Conservation (phyloP, 2,113 vertebrate species). For the Aramus guarauna region DNA sequence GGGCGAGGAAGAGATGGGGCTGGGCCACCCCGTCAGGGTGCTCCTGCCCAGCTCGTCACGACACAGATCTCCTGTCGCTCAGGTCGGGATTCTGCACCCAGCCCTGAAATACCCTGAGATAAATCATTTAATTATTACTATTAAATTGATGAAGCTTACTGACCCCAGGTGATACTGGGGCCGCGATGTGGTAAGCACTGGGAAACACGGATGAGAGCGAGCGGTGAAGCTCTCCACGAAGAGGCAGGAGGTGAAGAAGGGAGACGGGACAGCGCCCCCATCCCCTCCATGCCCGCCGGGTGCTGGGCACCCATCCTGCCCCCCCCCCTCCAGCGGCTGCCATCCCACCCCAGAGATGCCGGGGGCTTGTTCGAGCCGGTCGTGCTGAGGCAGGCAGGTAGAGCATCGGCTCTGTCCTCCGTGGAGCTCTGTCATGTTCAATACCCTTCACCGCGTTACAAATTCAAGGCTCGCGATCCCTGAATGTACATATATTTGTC, state of each 20-base stretch:
- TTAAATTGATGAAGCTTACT: fast-evolving
- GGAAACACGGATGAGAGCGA: fast-evolving
- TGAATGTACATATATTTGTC: slow-evolving; percentile 32
- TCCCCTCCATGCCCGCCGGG: background rate
- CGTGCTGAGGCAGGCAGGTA: background rate
- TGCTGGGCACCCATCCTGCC: background rate
- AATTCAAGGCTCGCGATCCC: background rate
- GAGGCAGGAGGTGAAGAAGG: background rate
- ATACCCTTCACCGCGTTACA: background rate
- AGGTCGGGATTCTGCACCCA: fast-evolving
- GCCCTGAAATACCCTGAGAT: background rate
- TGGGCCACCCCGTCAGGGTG: background rate
- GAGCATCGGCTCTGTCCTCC: background rate
- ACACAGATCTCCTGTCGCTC: background rate
- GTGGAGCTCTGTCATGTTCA: slow-evolving; percentile 19
- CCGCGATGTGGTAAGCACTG: fast-evolving
- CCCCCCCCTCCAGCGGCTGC: fast-evolving
- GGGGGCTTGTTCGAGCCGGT: fast-evolving
- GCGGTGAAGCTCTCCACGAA: background rate
- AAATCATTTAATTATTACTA: background rate
- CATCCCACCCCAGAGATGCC: background rate
- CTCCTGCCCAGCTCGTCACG: background rate
- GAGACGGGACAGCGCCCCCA: background rate
- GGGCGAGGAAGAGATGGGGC: background rate
- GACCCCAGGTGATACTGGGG: too few species aligned